These are phyloP conservation scores for Epiblema foenella DNA, from an alignment of 2,888 invertebrate species.

Conservation along the genomic window DNA sequence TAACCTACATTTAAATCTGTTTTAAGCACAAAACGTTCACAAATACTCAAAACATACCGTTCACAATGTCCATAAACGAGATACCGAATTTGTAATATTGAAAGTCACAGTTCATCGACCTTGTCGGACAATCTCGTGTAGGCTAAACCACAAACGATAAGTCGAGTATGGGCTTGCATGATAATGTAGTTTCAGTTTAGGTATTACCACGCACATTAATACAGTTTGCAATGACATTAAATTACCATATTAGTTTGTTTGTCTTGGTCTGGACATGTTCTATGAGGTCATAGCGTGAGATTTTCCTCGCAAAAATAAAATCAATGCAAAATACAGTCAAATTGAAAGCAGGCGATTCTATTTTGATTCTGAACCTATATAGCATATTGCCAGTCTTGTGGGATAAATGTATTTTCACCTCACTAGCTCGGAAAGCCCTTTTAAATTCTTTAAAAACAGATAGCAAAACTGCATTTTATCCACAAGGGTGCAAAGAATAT, in stretches of 20 bases:
- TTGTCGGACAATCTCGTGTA: slow-evolving; percentile 1
- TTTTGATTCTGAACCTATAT: no score
- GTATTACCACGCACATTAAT: slow-evolving; percentile 22
- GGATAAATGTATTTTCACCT: no score
- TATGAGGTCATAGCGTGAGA: not conserved
- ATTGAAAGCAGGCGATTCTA: no score
- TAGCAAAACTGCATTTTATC: no score
- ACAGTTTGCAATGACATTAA: not conserved
- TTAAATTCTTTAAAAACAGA: no score
- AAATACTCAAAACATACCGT: not conserved
- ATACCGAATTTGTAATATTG: slow-evolving; percentile 3
- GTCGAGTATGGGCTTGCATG: slow-evolving; percentile 13
- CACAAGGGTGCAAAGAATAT: no score
- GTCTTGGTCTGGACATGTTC: not conserved
- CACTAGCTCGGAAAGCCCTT: no score
- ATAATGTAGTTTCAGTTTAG: slow-evolving; percentile 11
- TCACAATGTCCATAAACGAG: slow-evolving; percentile 5
- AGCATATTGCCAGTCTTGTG: no score
- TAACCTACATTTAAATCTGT: not conserved
- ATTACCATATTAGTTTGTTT: slow-evolving; percentile 2
- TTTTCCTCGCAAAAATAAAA: not conserved
- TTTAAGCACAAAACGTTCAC: slow-evolving; percentile 7
- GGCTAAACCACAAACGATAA: slow-evolving; percentile 14
- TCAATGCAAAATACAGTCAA: no score
- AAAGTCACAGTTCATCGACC: slow-evolving; percentile 19